A percentile compares a stretch with the other conserved stretches of the same genome.
phyloP scores from a whole-genome alignment of 2,113 vertebrate genomes.

The Oreochromis spilurus region DNA sequence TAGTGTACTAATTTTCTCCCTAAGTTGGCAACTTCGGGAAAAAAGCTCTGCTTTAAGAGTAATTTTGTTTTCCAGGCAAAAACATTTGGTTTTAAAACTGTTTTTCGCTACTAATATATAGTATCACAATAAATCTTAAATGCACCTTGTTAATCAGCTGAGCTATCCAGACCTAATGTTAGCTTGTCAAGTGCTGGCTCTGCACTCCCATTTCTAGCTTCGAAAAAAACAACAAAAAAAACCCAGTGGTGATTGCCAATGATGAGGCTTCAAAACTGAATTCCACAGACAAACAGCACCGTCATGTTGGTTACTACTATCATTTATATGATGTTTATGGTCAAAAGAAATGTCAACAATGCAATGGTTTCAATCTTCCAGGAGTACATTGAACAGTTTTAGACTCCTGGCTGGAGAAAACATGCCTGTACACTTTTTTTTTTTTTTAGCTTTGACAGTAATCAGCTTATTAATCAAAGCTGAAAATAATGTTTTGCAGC shows the following conservation, averaged over 20 bases:
- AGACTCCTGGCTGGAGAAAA: neutral
- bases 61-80: neutral
- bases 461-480: neutral
- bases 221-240: rapidly evolving
- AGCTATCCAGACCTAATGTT: rapidly evolving
- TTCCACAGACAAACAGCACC: too few relatives aligned
- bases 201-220: neutral
- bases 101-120: neutral
- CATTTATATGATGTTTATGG: neutral
- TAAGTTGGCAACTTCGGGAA: neutral
- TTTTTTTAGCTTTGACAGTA: neutral
- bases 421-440: neutral
- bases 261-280: neutral
- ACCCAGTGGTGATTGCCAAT: neutral
- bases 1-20: neutral
- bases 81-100: neutral
- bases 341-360: neutral
- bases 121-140: neutral
- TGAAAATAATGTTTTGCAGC: neutral
- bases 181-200: neutral
- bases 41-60: neutral
- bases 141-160: neutral
- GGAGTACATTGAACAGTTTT: neutral
- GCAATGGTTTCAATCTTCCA: neutral
- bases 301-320: too few relatives aligned